These are phyloP conservation scores for Suricata suricatta DNA, from an alignment of 2,113 vertebrate species.

Conservation along the genomic window DNA sequence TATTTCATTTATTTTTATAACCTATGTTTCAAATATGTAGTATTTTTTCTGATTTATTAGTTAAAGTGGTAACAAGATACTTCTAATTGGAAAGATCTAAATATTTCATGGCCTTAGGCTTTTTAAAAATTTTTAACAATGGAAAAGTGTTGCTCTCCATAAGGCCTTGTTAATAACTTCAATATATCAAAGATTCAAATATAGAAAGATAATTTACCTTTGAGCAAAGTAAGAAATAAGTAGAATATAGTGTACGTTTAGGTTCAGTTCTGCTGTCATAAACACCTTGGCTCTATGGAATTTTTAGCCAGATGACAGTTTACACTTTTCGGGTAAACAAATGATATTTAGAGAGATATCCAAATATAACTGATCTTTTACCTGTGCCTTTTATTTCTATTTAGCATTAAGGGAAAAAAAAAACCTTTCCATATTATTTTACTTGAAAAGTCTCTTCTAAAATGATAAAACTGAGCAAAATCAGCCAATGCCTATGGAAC, in stretches of 20 bases:
- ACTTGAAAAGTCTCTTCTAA: not conserved
- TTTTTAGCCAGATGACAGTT: not conserved
- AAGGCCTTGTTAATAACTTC: not conserved
- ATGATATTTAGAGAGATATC: not conserved
- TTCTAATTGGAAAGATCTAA: not conserved
- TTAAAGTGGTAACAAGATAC: not conserved
- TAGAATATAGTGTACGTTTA: not conserved
- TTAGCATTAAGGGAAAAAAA: not conserved
- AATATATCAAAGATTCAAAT: not conserved
- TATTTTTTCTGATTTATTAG: not conserved
- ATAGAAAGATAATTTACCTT: not conserved
- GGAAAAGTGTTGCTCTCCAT: not conserved
- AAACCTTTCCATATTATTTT: not conserved
- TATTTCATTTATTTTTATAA: not conserved
- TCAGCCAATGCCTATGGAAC: not conserved
- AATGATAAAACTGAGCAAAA: not conserved
- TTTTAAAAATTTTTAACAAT: not conserved
- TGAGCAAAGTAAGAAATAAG: not conserved
- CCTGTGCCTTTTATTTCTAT: not conserved
- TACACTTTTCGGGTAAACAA: not conserved
- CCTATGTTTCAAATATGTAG: not conserved
- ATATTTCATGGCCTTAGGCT: not conserved
- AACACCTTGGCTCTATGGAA: not conserved
- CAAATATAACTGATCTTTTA: not conserved
- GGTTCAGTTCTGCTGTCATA: not conserved